Evolutionary conservation across 2,888 invertebrate genomes (phyloP), one percentile per base, ranked within the genome.

Genomic region (Metallyticus violacea): DNA sequence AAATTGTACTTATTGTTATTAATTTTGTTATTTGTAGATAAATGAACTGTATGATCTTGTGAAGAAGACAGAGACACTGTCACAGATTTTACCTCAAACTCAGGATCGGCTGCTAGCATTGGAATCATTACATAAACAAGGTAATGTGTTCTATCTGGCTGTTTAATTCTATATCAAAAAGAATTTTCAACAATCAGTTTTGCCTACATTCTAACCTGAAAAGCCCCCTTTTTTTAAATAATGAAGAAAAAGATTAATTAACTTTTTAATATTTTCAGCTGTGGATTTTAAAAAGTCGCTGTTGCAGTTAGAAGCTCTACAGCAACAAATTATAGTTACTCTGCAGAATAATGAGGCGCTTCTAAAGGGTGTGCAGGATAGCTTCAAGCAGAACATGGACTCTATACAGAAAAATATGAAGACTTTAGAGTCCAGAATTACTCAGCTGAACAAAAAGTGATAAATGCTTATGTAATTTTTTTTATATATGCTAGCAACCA

Each of bases 81-180:
- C 95, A 84, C 96, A 97, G 91, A 94, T 97, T 87, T 90, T 97
- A 87, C 97, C 97, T 0, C 95, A 95, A 89, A 94, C 96, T 28
- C 94, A 98, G 76, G 96, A 97, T 89, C 94, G 99, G 86, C 95
- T 99, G 94, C 94, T 96, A 89, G 96, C 98, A 1, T 92, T 99
- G 4, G 97, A 97, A 91, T 94, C 95, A 3, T 92, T 99, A 6
- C 99, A 99, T 90, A 96, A 96, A 91, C 97, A 98, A 94, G 98
- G 98, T 97, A 92, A 91, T 15, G 29, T 40, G 40, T 78, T 81
- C 25, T 62, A 3, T 82, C 25, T 85, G 27, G 27, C 27, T n/a
- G n/a, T n/a, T n/a, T n/a, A n/a, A n/a, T n/a, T n/a, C n/a, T n/a
- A n/a, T n/a, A n/a, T n/a, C n/a, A n/a, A n/a, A n/a, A n/a, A n/a